These are phyloP conservation scores for Chymomyza fuscimana DNA, from an alignment of 2,888 invertebrate species.

Conservation along the genomic window DNA sequence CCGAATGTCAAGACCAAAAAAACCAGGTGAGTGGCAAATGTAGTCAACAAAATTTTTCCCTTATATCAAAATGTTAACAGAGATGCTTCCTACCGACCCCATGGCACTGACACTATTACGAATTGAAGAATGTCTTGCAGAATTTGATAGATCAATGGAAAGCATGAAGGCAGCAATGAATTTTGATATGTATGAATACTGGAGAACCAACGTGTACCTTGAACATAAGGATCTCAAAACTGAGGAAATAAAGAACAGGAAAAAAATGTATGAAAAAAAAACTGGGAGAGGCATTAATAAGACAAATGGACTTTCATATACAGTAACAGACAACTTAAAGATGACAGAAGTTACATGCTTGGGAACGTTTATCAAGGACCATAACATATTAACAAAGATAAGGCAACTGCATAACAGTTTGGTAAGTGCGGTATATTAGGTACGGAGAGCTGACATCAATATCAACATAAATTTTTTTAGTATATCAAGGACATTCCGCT, in stretches of 20 bases:
- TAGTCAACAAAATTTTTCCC: neutral
- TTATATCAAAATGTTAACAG: neutral
- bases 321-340: constrained; percentile 19
- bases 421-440: constrained; percentile 39
- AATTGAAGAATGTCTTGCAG: constrained; percentile 36
- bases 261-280: constrained; percentile 10
- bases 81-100: constrained; percentile 23
- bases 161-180: constrained; percentile 41
- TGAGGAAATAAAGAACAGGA: constrained; percentile 15
- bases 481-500: constrained; percentile 66
- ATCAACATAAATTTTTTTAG: constrained; percentile 23
- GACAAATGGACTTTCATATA: neutral
- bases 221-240: constrained; percentile 28
- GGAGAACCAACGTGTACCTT: constrained; percentile 44
- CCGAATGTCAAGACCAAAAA: constrained; percentile 23
- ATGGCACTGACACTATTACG: constrained; percentile 30
- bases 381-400: constrained; percentile 57
- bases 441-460: neutral
- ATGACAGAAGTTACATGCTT: constrained; percentile 42
- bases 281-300: constrained; percentile 16
- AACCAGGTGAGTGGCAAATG: constrained; percentile 23
- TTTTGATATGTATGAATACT: constrained; percentile 53
- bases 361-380: constrained; percentile 42
- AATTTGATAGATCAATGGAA: constrained; percentile 33
- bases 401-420: constrained; percentile 42